Percentiles rank a stretch among this genome's conserved stretches.
Evolutionary conservation across 2,797 vertebrate genomes (phyloP).

Genomic region (Limosa lapponica): DNA sequence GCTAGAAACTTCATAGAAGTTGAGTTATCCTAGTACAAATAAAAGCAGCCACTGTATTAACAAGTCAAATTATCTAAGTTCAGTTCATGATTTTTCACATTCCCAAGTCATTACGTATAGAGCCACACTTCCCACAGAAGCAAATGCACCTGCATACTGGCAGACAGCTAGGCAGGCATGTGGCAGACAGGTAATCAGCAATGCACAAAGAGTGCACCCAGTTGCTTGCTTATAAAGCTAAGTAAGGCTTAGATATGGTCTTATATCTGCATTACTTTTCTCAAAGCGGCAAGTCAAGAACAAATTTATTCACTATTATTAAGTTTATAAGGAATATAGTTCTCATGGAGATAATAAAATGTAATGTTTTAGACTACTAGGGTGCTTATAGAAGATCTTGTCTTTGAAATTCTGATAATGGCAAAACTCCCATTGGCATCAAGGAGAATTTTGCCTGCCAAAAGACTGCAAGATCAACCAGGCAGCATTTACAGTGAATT

Average conservation of each 20-base stretch:
- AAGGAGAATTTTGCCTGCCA: constrained; percentile 19
- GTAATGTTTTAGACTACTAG: not conserved
- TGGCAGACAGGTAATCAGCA: not conserved
- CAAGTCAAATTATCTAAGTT: not conserved
- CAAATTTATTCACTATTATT: constrained; percentile 11
- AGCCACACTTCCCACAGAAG: not conserved
- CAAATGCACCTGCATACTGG: not conserved
- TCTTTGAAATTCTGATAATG: constrained; percentile 15
- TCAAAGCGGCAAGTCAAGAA: not conserved
- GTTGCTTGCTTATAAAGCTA: not conserved
- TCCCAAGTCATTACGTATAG: fast-evolving
- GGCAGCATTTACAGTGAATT: constrained; percentile 21
- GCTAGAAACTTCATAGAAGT: not conserved
- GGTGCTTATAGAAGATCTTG: not conserved
- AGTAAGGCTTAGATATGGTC: not conserved
- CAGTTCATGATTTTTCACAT: not conserved
- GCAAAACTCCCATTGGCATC: constrained; percentile 18
- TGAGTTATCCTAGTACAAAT: not conserved
- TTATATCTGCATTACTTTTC: not conserved
- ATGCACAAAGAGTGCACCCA: not conserved
- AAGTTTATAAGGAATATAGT: not conserved
- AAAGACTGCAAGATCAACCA: not conserved
- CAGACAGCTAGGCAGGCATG: not conserved
- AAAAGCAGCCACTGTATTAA: not conserved
- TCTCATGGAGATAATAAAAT: constrained; percentile 26